phyloP scores from a whole-genome alignment of 2,113 vertebrate species.

The Hyperoodon ampullatus region DNA sequence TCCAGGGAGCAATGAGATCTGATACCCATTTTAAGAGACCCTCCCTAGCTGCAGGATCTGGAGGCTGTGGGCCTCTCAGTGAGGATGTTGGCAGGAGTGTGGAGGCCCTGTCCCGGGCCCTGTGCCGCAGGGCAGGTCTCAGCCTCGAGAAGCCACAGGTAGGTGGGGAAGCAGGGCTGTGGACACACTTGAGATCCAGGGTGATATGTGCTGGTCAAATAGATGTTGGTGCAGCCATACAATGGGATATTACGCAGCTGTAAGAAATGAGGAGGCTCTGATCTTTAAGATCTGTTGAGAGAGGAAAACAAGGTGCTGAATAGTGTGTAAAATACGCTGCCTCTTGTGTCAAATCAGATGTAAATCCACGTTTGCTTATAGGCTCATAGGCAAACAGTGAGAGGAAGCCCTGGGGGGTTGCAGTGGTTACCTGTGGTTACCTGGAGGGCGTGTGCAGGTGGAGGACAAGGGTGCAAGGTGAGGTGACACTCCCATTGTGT shows the following conservation, averaged over 20 bases:
- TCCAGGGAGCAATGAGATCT: neutral
- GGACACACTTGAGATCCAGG: neutral
- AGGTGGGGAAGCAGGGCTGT: neutral
- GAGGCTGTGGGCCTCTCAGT: neutral
- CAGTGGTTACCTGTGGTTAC: neutral
- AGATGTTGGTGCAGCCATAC: neutral
- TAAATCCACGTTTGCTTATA: rapidly evolving
- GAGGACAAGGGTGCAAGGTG: neutral
- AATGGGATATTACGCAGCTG: rapidly evolving
- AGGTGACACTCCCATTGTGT: neutral
- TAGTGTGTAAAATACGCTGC: rapidly evolving
- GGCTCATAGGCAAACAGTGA: rapidly evolving
- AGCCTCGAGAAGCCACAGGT: neutral
- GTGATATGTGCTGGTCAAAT: rapidly evolving
- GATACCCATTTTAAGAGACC: neutral
- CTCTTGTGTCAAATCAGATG: neutral
- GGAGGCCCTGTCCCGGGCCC: neutral
- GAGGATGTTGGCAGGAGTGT: neutral
- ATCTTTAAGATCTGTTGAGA: neutral
- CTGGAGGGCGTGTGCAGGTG: neutral
- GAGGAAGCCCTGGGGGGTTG: neutral
- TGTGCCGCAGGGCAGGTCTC: neutral
- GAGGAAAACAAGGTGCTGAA: neutral
- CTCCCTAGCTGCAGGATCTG: rapidly evolving
- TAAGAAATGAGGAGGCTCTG: neutral